phyloP scores from a whole-genome alignment of 1,140 invertebrate species.

The Nymphalis io region DNA sequence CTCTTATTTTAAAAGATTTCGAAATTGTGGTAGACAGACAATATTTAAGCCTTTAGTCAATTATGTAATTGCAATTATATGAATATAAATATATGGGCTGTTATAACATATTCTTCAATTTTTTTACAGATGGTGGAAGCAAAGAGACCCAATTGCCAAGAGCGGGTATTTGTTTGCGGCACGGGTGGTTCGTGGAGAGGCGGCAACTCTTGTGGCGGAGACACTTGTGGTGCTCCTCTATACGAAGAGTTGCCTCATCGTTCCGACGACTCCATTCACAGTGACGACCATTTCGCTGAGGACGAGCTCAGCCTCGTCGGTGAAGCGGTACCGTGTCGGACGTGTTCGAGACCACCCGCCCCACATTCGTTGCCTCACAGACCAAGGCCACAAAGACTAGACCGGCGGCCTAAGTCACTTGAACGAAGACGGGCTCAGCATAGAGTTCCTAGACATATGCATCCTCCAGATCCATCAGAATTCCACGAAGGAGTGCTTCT shows the following conservation, averaged over 20 bases:
- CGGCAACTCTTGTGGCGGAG: slow-evolving; percentile 64
- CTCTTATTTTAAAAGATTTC: too few species aligned
- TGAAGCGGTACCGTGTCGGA: slow-evolving; percentile 73
- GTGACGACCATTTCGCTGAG: slow-evolving; percentile 79
- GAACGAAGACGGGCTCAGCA: slow-evolving; percentile 69
- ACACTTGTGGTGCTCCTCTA: slow-evolving; percentile 70
- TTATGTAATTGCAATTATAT: too few species aligned
- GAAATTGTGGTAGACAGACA: too few species aligned
- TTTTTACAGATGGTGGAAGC: slow-evolving; percentile 74
- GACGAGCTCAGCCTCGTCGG: slow-evolving; percentile 78
- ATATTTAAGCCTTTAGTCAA: too few species aligned
- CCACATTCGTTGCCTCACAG: slow-evolving; percentile 71
- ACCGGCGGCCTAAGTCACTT: slow-evolving; percentile 69
- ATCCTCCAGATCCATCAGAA: slow-evolving; percentile 74
- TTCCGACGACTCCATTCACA: slow-evolving; percentile 74
- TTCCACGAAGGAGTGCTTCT: slow-evolving; percentile 82
- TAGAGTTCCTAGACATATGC: slow-evolving; percentile 65
- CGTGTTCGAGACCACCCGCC: slow-evolving; percentile 60
- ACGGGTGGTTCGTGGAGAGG: slow-evolving; percentile 67
- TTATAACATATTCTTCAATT: neutral
- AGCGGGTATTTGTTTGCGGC: slow-evolving; percentile 74
- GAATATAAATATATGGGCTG: too few species aligned
- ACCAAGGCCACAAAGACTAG: slow-evolving; percentile 66
- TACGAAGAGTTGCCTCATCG: slow-evolving; percentile 78
- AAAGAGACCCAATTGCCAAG: slow-evolving; percentile 66